phyloP scores from a whole-genome alignment of 2,888 invertebrate species.

The Piscicola geometra region DNA sequence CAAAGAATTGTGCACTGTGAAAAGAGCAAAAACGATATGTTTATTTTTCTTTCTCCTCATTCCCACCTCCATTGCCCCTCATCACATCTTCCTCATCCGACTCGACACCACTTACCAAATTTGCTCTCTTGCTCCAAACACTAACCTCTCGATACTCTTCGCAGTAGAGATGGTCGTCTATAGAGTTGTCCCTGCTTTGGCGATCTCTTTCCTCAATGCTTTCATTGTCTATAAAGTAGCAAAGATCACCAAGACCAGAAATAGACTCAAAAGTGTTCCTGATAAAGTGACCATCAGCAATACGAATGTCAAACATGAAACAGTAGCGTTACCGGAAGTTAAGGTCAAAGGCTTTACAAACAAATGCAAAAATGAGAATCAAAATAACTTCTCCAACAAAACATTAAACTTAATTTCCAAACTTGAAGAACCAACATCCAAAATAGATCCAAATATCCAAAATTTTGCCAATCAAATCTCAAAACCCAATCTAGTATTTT shows the following conservation, averaged over 20 bases:
- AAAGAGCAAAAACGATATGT: constrained; percentile 39
- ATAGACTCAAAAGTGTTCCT: constrained; percentile 11
- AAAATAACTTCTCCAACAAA: not conserved
- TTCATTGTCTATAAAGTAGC: constrained; percentile 44
- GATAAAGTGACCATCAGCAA: too few relatives aligned
- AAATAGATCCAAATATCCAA: too few relatives aligned
- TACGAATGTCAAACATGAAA: too few relatives aligned
- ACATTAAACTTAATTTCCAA: too few relatives aligned
- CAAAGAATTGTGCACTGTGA: constrained; percentile 44
- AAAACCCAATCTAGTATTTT: too few relatives aligned
- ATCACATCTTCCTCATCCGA: constrained; percentile 41
- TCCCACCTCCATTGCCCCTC: constrained; percentile 41
- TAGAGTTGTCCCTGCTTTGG: constrained; percentile 42
- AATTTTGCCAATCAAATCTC: too few relatives aligned
- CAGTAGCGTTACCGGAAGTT: too few relatives aligned
- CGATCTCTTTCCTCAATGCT: constrained; percentile 44
- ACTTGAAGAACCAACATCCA: too few relatives aligned
- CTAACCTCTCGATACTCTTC: constrained; percentile 39
- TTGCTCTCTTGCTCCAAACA: constrained; percentile 36
- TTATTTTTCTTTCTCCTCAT: constrained; percentile 35
- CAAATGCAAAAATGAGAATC: not conserved
- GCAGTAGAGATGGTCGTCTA: constrained; percentile 41
- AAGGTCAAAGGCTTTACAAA: not conserved
- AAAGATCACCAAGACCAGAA: constrained; percentile 24
- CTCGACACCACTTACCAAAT: constrained; percentile 36